phyloP scores from a whole-genome alignment of 2,888 invertebrate species.

The Volucella zonaria region DNA sequence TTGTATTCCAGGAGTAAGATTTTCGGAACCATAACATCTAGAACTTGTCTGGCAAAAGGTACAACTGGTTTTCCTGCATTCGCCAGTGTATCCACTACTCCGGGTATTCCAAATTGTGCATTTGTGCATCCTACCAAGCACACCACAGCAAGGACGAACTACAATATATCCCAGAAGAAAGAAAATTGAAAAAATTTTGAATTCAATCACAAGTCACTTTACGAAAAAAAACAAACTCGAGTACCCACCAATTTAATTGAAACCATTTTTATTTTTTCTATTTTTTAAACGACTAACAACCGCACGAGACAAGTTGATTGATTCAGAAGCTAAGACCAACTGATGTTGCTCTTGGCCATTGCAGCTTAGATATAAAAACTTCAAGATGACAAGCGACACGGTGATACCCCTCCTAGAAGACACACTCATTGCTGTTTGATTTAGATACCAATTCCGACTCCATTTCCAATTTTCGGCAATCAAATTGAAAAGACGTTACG shows the following conservation, averaged over 20 bases:
- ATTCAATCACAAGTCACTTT: constrained; percentile 1
- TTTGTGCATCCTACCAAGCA: constrained; percentile 48
- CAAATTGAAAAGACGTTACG: too few species aligned
- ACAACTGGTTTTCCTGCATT: not conserved
- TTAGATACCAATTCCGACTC: not conserved
- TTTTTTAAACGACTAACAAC: constrained; percentile 11
- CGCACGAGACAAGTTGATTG: constrained; percentile 59
- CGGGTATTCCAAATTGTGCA: constrained; percentile 32
- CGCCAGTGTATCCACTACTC: not conserved
- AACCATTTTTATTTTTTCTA: constrained; percentile 42
- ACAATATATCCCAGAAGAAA: constrained; percentile 15
- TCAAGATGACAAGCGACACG: not conserved
- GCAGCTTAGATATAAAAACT: constrained; percentile 53
- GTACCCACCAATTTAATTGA: constrained; percentile 54
- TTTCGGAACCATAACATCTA: constrained; percentile 78
- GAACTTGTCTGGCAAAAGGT: constrained; percentile 62
- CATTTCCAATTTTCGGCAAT: too few species aligned
- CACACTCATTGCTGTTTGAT: not conserved
- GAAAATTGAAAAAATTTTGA: not conserved
- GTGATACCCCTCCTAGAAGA: constrained; percentile 1
- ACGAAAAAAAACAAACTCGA: not conserved
- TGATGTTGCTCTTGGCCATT: constrained; percentile 45
- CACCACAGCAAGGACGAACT: constrained; percentile 54
- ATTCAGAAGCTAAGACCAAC: constrained; percentile 58
- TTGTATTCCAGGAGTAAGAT: constrained; percentile 78